Conservation (phyloP, 2,797 vertebrate genomes). For the Girardinus metallicus region DNA sequence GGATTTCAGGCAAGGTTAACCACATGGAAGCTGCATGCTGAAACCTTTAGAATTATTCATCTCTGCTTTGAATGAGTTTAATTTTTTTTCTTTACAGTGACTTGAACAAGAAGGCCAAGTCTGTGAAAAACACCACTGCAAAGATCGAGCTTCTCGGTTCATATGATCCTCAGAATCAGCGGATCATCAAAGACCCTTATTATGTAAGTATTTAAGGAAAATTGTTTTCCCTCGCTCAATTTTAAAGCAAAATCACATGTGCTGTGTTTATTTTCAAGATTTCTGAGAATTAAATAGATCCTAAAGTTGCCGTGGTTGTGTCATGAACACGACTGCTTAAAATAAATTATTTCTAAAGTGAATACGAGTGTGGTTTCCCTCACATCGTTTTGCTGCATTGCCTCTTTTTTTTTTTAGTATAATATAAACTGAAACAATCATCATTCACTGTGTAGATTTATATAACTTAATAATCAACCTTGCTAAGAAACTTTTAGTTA, state of each 20-base stretch:
- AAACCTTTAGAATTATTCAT: neutral
- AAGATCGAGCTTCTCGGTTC: constrained; percentile 93
- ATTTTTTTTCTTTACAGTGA: constrained; percentile 81
- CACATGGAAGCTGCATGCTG: neutral
- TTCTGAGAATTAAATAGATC: neutral
- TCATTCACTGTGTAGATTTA: neutral
- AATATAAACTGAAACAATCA: neutral
- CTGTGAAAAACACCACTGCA: constrained; percentile 85
- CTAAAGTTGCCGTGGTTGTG: neutral
- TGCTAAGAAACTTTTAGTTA: neutral
- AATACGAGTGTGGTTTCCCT: neutral
- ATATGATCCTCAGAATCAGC: constrained; percentile 92
- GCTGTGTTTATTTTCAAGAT: neutral
- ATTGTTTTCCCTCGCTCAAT: neutral
- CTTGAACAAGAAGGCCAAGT: constrained; percentile 87
- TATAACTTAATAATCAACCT: neutral
- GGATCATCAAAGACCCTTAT: constrained; percentile 94
- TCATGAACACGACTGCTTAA: too few species aligned
- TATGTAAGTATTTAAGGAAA: constrained; percentile 87
- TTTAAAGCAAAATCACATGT: neutral
- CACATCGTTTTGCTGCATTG: neutral
- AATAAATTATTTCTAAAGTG: neutral
- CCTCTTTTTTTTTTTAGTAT: neutral
- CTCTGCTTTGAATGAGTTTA: constrained; percentile 3
- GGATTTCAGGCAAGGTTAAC: neutral